Percentiles rank a stretch among this genome's conserved stretches.
phyloP scores from a whole-genome alignment of 1,140 invertebrate species.

The Asbolus verrucosus region DNA sequence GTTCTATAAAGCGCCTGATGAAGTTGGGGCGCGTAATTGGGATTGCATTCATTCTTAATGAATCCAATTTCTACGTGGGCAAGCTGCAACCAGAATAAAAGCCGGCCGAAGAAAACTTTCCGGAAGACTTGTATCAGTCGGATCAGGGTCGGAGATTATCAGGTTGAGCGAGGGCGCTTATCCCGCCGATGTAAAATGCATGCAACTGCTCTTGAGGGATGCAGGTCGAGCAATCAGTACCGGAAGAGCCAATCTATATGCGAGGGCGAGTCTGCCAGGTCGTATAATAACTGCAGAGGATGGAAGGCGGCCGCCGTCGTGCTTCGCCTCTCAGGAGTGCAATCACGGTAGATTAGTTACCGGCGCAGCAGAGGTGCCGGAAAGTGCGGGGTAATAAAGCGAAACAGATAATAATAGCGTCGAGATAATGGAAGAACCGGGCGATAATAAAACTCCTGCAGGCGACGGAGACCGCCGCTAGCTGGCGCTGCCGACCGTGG shows the following conservation, averaged over 20 bases:
- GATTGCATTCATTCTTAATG: too few relatives aligned
- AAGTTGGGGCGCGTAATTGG: too few relatives aligned
- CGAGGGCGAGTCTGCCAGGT: slow-evolving; percentile 45
- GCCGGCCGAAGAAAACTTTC: background rate
- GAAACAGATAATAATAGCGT: slow-evolving; percentile 59
- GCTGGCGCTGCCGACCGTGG: slow-evolving; percentile 21
- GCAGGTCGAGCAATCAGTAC: slow-evolving; percentile 45
- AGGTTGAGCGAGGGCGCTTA: slow-evolving; percentile 6
- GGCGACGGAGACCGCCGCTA: slow-evolving; percentile 3
- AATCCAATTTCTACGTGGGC: too few relatives aligned
- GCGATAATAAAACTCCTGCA: slow-evolving; percentile 53
- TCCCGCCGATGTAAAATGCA: slow-evolving; percentile 42
- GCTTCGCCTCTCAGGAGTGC: slow-evolving; percentile 50
- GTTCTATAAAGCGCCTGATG: too few relatives aligned
- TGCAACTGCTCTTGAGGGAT: slow-evolving; percentile 50
- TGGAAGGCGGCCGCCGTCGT: slow-evolving; percentile 39
- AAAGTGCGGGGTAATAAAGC: slow-evolving; percentile 51
- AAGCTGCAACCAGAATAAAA: too few relatives aligned
- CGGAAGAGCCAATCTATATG: slow-evolving; percentile 52
- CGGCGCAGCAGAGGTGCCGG: slow-evolving; percentile 41
- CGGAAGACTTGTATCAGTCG: slow-evolving; percentile 13
- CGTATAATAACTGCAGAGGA: slow-evolving; percentile 51
- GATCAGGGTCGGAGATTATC: slow-evolving; percentile 11
- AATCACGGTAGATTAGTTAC: slow-evolving; percentile 56
- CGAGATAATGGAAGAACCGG: slow-evolving; percentile 58